Evolutionary conservation across 2,113 vertebrate genomes (phyloP).

Genomic region (Phodopus roborovskii): DNA sequence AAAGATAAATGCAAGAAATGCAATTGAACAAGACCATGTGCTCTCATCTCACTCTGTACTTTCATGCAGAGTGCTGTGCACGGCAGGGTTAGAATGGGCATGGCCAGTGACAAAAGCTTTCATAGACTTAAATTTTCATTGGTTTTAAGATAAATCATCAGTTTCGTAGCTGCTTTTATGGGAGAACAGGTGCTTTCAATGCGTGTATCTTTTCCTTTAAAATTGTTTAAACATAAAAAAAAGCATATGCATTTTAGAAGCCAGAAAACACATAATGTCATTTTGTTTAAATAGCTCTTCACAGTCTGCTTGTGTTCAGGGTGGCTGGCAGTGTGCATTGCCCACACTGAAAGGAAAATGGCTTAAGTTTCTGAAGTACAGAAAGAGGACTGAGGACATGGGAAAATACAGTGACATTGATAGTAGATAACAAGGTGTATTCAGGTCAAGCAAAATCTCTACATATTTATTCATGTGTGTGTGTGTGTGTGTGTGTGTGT

Average conservation of each 20-base stretch:
- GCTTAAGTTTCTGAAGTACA: neutral
- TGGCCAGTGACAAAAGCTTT: neutral
- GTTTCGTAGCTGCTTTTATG: neutral
- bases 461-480: neutral
- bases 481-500: neutral
- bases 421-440: neutral
- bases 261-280: neutral
- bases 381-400: neutral
- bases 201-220: neutral
- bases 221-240: constrained; percentile 32
- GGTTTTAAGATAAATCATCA: constrained; percentile 11
- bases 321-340: neutral
- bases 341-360: neutral
- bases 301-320: neutral
- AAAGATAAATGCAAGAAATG: neutral
- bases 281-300: neutral
- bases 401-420: neutral
- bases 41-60: neutral
- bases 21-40: neutral
- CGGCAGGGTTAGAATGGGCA: neutral
- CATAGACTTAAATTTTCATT: neutral
- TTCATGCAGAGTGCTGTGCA: neutral
- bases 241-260: neutral
- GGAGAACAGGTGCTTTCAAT: neutral
- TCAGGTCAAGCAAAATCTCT: neutral